These are phyloP conservation scores for Tricholaema leucomelas DNA, from an alignment of 2,113 vertebrate species.

Conservation along the genomic window DNA sequence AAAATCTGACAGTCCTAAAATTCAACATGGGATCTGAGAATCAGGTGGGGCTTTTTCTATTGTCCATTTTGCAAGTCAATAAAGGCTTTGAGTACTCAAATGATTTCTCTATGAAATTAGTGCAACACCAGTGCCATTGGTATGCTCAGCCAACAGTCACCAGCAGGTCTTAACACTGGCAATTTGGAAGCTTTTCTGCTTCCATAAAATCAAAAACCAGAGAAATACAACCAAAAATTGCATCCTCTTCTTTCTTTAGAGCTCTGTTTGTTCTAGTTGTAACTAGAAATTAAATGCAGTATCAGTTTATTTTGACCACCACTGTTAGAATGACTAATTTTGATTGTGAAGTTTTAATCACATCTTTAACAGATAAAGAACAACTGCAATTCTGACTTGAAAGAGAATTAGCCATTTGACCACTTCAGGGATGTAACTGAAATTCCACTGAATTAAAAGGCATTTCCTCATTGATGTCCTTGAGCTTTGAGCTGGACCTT, in stretches of 20 bases:
- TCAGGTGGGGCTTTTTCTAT: neutral
- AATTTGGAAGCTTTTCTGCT: neutral
- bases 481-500: neutral
- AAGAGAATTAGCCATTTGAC: neutral
- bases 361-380: neutral
- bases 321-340: neutral
- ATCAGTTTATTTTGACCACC: neutral
- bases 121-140: neutral
- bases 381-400: neutral
- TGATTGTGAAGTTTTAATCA: neutral
- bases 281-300: neutral
- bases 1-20: neutral
- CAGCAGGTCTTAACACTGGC: neutral
- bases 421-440: neutral
- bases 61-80: neutral
- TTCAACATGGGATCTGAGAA: neutral
- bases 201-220: neutral
- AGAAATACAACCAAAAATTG: neutral
- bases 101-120: neutral
- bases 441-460: conserved; percentile 3
- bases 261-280: neutral
- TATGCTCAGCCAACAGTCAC: neutral
- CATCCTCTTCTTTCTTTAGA: neutral
- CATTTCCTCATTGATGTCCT: neutral
- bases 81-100: neutral